Conservation (phyloP, 2,888 invertebrate genomes). For the Sipha maydis region DNA sequence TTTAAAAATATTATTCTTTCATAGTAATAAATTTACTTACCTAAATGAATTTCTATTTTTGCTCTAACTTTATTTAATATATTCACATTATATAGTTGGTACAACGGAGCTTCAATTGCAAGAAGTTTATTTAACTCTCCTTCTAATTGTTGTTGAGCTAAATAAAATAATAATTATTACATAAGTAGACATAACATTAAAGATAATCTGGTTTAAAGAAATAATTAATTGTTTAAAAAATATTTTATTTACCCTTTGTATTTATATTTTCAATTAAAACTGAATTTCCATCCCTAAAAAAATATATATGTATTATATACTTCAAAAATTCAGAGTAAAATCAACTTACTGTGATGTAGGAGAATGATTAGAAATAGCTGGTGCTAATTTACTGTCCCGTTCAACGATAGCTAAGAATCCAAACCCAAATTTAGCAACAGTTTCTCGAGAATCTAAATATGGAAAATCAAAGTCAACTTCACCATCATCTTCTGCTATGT, state of each 20-base stretch:
- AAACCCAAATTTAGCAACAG: conserved; percentile 93
- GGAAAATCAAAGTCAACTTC: conserved; percentile 95
- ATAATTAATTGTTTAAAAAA: background rate
- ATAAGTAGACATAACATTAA: conserved; percentile 63
- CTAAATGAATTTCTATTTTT: conserved; percentile 85
- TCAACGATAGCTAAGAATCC: conserved; percentile 88
- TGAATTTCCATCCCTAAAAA: conserved; percentile 49
- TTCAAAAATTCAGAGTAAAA: background rate
- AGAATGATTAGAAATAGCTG: conserved; percentile 52
- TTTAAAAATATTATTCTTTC: too few species aligned
- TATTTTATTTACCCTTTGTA: conserved; percentile 31
- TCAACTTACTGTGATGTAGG: conserved; percentile 50
- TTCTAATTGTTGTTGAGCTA: conserved; percentile 64
- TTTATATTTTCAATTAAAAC: conserved; percentile 45
- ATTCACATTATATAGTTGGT: conserved; percentile 82
- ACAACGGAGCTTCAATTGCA: conserved; percentile 85
- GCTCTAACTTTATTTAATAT: conserved; percentile 83
- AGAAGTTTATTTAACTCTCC: conserved; percentile 76
- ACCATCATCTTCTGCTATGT: conserved; percentile 96
- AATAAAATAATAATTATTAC: conserved; percentile 31
- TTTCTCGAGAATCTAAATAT: conserved; percentile 86
- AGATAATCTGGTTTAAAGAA: background rate
- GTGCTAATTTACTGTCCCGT: conserved; percentile 63
- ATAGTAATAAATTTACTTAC: conserved; percentile 65
- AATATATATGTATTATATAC: background rate